Percentiles rank a stretch among this genome's conserved stretches.
Conservation (phyloP, 2,888 invertebrate genomes). For the Polia nebulosa region DNA sequence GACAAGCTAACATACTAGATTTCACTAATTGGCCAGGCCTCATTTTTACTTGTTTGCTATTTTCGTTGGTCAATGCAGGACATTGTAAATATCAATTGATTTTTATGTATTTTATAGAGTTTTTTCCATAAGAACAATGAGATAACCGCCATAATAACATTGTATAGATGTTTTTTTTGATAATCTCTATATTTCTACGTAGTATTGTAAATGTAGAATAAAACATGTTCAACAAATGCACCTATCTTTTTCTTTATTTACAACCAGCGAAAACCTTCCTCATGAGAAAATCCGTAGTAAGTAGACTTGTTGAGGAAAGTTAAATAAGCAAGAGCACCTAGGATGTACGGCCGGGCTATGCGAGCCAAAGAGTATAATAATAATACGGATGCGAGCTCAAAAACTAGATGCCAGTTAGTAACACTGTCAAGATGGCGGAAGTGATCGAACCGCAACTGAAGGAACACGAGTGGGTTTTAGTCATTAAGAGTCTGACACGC, state of each 20-base stretch:
- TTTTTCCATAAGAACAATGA: constrained; percentile 43
- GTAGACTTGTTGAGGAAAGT: too few species aligned
- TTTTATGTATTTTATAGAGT: constrained; percentile 42
- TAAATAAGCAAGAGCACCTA: too few species aligned
- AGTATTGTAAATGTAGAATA: constrained; percentile 70
- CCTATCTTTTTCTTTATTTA: background rate
- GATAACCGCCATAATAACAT: constrained; percentile 61
- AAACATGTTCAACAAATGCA: constrained; percentile 59
- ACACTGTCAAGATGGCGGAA: too few species aligned
- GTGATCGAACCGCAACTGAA: too few species aligned
- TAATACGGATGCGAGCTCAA: too few species aligned
- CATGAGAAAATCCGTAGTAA: too few species aligned
- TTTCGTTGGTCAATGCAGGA: constrained; percentile 35
- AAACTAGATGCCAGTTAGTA: too few species aligned
- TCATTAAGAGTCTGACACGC: too few species aligned
- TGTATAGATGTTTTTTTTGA: constrained; percentile 74
- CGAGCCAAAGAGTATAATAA: too few species aligned
- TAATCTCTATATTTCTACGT: constrained; percentile 66
- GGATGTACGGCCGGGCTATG: too few species aligned
- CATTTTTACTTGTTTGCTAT: constrained; percentile 14
- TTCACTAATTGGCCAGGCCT: constrained; percentile 19
- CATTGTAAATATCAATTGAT: constrained; percentile 53
- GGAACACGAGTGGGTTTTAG: too few species aligned
- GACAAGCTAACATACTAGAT: constrained; percentile 16
- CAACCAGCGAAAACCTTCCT: too few species aligned